A percentile compares a stretch with the other conserved stretches of the same genome.
phyloP scores from a whole-genome alignment of 2,113 vertebrate genomes.

The Stigmatopora nigra region DNA sequence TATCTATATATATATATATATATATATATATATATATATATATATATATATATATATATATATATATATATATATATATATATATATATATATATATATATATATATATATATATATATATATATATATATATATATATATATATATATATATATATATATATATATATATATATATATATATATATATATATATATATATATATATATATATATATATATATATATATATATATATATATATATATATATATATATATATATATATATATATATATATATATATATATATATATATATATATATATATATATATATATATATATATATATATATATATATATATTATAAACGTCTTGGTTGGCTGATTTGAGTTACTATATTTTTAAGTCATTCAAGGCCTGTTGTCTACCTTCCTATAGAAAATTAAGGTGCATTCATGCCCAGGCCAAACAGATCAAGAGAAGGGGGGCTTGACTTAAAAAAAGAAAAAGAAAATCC shows the following conservation, averaged over 20 bases:
- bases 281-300: not conserved
- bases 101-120: not conserved
- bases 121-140: not conserved
- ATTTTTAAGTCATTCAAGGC: not conserved
- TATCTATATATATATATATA: too few species aligned
- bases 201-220: not conserved
- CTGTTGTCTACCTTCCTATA: slow-evolving; percentile 17
- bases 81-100: too few species aligned
- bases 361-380: slow-evolving; percentile 3
- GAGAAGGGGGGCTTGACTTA: slow-evolving; percentile 40
- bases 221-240: not conserved
- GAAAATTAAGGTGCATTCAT: slow-evolving; percentile 50
- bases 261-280: too few species aligned
- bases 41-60: not conserved
- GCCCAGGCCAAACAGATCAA: slow-evolving; percentile 47
- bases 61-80: not conserved
- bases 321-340: too few species aligned
- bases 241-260: not conserved
- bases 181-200: not conserved
- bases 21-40: not conserved
- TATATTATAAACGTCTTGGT: not conserved
- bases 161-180: too few species aligned
- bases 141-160: not conserved
- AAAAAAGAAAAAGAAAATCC: slow-evolving; percentile 48
- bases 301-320: not conserved